Percentiles rank a stretch among this genome's conserved stretches.
phyloP scores from a whole-genome alignment of 2,113 vertebrate genomes.

The Aegithalos caudatus region DNA sequence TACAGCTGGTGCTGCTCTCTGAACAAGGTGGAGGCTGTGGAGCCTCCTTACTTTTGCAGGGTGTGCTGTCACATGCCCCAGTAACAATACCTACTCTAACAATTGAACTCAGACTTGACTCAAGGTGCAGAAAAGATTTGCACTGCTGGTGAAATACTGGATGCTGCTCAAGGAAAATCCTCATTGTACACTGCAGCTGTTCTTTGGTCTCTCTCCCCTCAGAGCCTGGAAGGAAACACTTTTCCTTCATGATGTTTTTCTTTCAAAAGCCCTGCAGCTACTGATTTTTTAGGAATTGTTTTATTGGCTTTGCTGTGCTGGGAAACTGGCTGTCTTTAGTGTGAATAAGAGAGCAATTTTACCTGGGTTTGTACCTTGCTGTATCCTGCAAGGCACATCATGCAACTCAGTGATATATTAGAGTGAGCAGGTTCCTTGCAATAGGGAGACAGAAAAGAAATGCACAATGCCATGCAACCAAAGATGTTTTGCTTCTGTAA shows the following conservation, averaged over 20 bases:
- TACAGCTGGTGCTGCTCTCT: background rate
- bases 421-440: background rate
- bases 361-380: background rate
- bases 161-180: background rate
- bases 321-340: background rate
- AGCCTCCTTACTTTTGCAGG: background rate
- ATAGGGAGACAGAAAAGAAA: fast-evolving
- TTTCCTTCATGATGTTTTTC: background rate
- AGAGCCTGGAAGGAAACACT: background rate
- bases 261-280: background rate
- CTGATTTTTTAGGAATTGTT: background rate
- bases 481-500: background rate
- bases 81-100: background rate
- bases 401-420: background rate
- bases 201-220: background rate
- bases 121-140: background rate
- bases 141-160: background rate
- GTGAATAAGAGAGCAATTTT: background rate
- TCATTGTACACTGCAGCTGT: background rate
- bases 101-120: background rate
- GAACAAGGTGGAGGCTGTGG: background rate
- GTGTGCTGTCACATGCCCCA: background rate
- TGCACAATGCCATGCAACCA: background rate
- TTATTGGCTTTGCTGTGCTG: background rate
- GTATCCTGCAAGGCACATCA: background rate